Percentiles rank a stretch among this genome's conserved stretches.
Conservation (phyloP, 1,140 invertebrate species). For the Aethina tumida region DNA sequence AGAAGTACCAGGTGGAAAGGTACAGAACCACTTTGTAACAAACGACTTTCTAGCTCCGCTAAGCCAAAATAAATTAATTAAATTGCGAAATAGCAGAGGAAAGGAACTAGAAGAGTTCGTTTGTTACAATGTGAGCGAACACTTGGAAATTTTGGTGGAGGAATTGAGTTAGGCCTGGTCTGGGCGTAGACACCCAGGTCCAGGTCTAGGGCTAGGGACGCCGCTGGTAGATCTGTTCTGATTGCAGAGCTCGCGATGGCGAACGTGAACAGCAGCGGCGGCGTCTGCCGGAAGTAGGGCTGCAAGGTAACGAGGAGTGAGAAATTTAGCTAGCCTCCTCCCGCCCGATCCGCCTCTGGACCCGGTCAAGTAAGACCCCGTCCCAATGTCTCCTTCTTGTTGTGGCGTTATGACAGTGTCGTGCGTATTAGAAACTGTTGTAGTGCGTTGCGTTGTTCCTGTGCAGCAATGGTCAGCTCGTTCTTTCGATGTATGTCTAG, state of each 20-base stretch:
- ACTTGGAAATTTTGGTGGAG: no score
- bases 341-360: conserved; percentile 27
- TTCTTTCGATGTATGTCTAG: conserved; percentile 37
- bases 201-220: conserved; percentile 15
- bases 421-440: conserved; percentile 35
- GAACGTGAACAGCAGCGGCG: conserved; percentile 44
- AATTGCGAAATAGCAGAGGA: neutral
- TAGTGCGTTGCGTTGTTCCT: conserved; percentile 34
- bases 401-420: conserved; percentile 38
- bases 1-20: no score
- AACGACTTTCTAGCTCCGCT: no score
- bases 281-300: conserved; percentile 53
- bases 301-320: conserved; percentile 53
- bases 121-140: no score
- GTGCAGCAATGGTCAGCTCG: conserved; percentile 35
- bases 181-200: no score
- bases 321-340: conserved; percentile 42
- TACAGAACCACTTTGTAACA: no score
- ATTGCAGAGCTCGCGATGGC: conserved; percentile 50
- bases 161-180: no score
- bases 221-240: conserved; percentile 43
- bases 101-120: neutral
- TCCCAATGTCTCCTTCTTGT: conserved; percentile 30
- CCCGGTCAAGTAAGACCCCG: conserved; percentile 37
- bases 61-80: neutral